Evolutionary conservation across 1,140 invertebrate species (phyloP), one percentile per base, ranked within the genome.

Genomic region (Brachionus angularis): DNA sequence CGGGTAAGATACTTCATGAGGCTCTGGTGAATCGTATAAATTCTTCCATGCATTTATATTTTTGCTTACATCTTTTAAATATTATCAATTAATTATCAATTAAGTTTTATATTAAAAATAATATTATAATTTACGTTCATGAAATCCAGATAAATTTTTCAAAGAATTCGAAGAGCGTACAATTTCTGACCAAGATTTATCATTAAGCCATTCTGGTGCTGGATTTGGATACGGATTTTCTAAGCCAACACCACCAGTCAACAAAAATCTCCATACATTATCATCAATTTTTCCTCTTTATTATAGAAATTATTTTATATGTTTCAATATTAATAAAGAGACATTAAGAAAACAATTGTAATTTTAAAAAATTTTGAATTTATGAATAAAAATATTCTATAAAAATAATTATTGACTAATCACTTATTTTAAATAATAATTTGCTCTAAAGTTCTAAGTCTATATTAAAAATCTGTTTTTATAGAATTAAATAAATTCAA

Each of bases 241-340:
- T 21, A 91, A 81, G 42, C 87, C 87, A 58, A 91, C 85, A 27
- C 90, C 91, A n/a, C 91, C 91, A 7, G 89, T 93, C 73, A 96
- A 77, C 5, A 96, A 82, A 80, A 95, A 96, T 81, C 91, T 86
- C 87, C 91, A 93, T 74, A 93, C 87, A 0, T 78, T 72, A 12
- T 86, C 82, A 71, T 87, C 82, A 18, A 96, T 80, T 73, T 84
- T 77, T 23, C 85, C 85, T 34, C 86, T 50, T 33, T 36, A 10
- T n/a, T n/a, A n/a, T n/a, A n/a, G n/a, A n/a, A n/a, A n/a, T n/a
- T n/a, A n/a, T n/a, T n/a, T n/a, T n/a, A n/a, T n/a, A n/a, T n/a
- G n/a, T n/a, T n/a, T n/a, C n/a, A n/a, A n/a, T n/a, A n/a, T n/a
- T n/a, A n/a, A n/a, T n/a, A n/a, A n/a, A n/a, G n/a, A n/a, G n/a